Base-by-base conservation (phyloP, 92 coral and sea anemone species). In the Muricea muricata region DNA sequence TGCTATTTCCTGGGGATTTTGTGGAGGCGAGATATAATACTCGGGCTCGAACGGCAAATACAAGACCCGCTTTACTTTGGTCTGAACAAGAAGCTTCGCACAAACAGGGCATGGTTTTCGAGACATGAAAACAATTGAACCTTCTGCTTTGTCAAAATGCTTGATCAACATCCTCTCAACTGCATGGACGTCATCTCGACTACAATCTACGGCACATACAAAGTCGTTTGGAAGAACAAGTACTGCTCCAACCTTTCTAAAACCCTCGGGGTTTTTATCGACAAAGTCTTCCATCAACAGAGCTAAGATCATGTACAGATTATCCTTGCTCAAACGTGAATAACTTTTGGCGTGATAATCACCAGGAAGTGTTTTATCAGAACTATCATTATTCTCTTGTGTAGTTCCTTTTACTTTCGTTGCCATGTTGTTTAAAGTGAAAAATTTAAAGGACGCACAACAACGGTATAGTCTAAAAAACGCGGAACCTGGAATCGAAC, bases 11-110 rank as follows among this genome's bases (percentile, higher is more conserved):
- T n/a, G n/a, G n/a, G n/a, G n/a, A n/a, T n/a, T n/a, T n/a, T n/a
- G n/a, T n/a, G n/a, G 83, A 10, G 34, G 37, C 5, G 70, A 13
- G 28, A 30, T 50, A 15, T 76, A 52, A 33, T 39, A 75, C 74
- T 94, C 98, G 14, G 97, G 97, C 75, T 93, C 91, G 20, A 93
- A 78, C 14, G 98, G 98, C 68, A 94, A 70, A 76, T 86, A 94
- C 82, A 85, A 93, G 3, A 94, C 93, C 68, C 92, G 86, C 26
- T 84, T 56, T 30, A 94, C 87, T 47, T 87, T 89, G 31, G 93
- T 79, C 69, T 85, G 93, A 30, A 90, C 83, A 94, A 94, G 74
- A 50, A 93, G 88, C 78, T 93, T 94, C 20, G 92, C 88, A 67
- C 98, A 94, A 3, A 84, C 58, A 0, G 94, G 86, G 41, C 98